Evolutionary conservation across 2,888 invertebrate species (phyloP), one percentile per base, ranked within the genome.

Genomic region (Drosophila meridionalis): DNA sequence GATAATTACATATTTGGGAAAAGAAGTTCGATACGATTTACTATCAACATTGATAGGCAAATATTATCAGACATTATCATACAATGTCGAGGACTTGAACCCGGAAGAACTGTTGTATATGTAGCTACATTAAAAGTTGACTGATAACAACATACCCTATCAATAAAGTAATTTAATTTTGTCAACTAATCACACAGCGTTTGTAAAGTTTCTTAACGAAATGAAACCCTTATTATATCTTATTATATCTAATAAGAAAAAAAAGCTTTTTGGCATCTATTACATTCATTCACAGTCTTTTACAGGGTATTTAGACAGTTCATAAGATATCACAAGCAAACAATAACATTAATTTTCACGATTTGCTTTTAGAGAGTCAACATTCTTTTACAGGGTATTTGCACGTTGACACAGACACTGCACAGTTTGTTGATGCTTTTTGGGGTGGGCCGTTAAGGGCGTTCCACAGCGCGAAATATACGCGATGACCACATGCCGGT

Each of bases 401-500:
- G 2, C 7, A 9, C n/a, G 59, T 20, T 34, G 48, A 32, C 30
- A 57, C 52, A 12, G 38, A 32, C 14, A 52, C 9, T 36, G 3
- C 0, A 26, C 9, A 26, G n/a, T 14, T 40, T 12, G 40, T 11
- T 28, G 8, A 42, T 53, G 53, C 36, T 53, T 69, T 73, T 26
- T 61, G 66, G 50, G 61, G 36, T 34, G 45, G 65, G 30, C 36
- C 26, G 58, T 32, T 48, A 60, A 73, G 82, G 69, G 63, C 50
- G 62, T 59, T 50, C 45, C 20, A 45, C 12, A 45, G 48, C 50
- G 65, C 60, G 32, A 48, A 60, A 43, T 40, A 48, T 45, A 58
- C 36, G 42, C 58, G 75, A 78, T 86, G 87, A 83, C 76, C 74
- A 81, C 82, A 89, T 74, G 68, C 87, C 85, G 87, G 87, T 73